Evolutionary conservation across 2,888 invertebrate genomes (phyloP), one percentile per base, ranked within the genome.

Genomic region (Acleris holmiana): DNA sequence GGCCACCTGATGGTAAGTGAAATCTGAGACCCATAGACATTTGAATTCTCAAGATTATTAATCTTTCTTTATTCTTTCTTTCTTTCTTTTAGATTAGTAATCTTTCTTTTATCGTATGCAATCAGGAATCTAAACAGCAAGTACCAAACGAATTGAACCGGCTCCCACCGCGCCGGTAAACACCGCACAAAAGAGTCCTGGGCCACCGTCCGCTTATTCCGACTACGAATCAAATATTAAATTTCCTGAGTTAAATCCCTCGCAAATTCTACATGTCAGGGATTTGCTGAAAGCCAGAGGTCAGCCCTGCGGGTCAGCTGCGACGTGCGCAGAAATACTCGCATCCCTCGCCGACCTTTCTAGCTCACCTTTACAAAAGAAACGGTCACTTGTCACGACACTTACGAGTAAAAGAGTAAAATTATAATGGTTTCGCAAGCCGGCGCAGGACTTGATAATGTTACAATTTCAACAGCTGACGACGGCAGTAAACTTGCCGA

Each of bases 231-330:
- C 46, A 61, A 53, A 61, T 61, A 61, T 61, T 61, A 61, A 61
- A 61, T 53, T 61, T 53, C 53, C 53, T 46, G 60, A 61, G 46
- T 47, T 61, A 61, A 61, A 53, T 53, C 60, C 59, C 47, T 57
- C 51, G 59, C 51, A 51, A 60, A 60, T 60, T 60, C 44, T 29
- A 51, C 44, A 53, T 46, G 53, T 61, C 60, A 61, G 51, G 53
- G 60, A 61, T 61, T 61, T 61, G 53, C 46, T 44, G 51, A 61
- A 61, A 53, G 60, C 53, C 60, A 53, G 53, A 46, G 60, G 60
- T 61, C 60, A 53, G 60, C 40, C 15, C 25, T n/a, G 15, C 18
- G 51, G 51, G 18, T 19, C 59, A 50, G 40, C 49, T 21, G 47
- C 47, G 40, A 21, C 54, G 21, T n/a, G 13, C 4, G 57, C 54